Base-by-base conservation (phyloP, 2,888 invertebrate species). In the Hydroisotoma schaefferi region DNA sequence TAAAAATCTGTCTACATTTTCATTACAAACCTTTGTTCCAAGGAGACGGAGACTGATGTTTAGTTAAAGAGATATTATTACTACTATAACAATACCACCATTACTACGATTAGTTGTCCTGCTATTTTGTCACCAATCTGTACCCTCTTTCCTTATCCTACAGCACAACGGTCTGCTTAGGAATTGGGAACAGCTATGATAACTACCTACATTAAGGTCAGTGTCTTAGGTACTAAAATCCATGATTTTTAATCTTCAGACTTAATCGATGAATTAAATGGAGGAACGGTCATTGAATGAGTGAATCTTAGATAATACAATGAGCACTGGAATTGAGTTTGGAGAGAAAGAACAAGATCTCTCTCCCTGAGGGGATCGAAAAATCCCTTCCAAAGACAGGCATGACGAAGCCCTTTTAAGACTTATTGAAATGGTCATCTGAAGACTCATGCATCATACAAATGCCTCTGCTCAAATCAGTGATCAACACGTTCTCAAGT, bases 401-500 rank as follows among this genome's bases (percentile, higher is more conserved):
- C 33, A 52, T 52, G 18, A 52, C 29, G 10, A 37, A 52, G 51
- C 40, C 38, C 40, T 26, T 53, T 53, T 53, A 53, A 25, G 38
- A 43, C 43, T 53, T 38, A n/a, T 4, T 12, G 25, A 38, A 53
- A 53, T 37, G 53, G 53, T 53, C 53, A 53, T 43, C 53, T 53
- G 53, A 53, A 40, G 53, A 53, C 53, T 53, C 43, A 53, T 53
- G 27, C 53, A 53, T 53, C 43, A 53, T 53, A 38, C 27, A n/a
- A 52, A 52, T 37, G 29, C 37, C 51, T 22, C 20, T 49, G 18
- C 51, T 33, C 51, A 52, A 22, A 52, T 18, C 51, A 52, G 37
- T 52, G 37, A 29, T 52, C 51, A 52, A 52, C 51, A 52, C 51
- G 33, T 52, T 28, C 33, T 15, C 33, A 33, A 33, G 33, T 33